Conservation (phyloP, 2,797 vertebrate species). For the Sus cebifrons region DNA sequence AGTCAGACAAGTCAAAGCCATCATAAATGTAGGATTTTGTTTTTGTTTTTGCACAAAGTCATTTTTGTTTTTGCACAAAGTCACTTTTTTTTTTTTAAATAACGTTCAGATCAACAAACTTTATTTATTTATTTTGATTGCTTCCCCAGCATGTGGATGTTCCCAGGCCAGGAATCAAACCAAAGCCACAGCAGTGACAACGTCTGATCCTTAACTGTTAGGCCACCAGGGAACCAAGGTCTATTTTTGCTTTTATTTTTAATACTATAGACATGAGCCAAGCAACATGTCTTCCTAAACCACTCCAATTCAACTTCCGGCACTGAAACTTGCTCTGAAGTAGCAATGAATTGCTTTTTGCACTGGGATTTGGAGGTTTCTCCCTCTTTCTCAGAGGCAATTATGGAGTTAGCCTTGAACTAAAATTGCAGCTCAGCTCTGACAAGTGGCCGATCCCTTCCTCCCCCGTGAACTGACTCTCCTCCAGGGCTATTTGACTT, state of each 20-base stretch:
- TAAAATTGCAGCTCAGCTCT: not conserved
- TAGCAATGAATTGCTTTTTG: not conserved
- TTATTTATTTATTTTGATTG: no score
- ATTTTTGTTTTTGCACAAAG: not conserved
- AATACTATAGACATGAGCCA: not conserved
- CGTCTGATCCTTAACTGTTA: no score
- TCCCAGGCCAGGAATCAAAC: no score
- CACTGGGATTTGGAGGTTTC: not conserved
- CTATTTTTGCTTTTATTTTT: slow-evolving; percentile 35
- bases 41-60: not conserved
- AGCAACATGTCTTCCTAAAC: not conserved
- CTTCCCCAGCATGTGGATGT: no score
- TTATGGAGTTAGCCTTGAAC: not conserved
- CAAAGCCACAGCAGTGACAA: no score
- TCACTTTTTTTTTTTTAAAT: no score
- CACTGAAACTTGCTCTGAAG: not conserved
- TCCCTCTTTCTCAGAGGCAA: not conserved
- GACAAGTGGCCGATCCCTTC: not conserved
- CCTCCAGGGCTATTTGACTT: not conserved
- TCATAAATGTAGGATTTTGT: not conserved
- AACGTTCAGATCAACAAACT: no score
- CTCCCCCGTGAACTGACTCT: not conserved
- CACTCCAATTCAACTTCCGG: not conserved
- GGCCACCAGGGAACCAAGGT: no score
- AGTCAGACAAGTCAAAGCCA: not conserved